phyloP scores from a whole-genome alignment of 2,113 vertebrate genomes.

The Caranx melampygus region DNA sequence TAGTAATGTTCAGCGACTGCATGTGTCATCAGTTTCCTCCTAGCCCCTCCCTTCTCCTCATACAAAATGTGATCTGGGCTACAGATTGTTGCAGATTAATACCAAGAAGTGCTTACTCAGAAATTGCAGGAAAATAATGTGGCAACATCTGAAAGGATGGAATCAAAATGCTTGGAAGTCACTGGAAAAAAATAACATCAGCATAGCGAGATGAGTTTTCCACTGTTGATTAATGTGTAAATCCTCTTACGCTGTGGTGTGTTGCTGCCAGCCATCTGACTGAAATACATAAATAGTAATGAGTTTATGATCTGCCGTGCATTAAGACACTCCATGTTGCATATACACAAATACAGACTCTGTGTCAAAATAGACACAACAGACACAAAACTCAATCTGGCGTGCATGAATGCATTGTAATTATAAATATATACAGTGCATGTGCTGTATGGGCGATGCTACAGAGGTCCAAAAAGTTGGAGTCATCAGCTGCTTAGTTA shows the following conservation, averaged over 20 bases:
- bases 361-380: slow-evolving; percentile 14
- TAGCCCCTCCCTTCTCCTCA: slow-evolving; percentile 15
- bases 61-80: slow-evolving; percentile 49
- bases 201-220: slow-evolving; percentile 45
- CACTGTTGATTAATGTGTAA: slow-evolving; percentile 55
- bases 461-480: slow-evolving; percentile 28
- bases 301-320: slow-evolving; percentile 25
- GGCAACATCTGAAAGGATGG: slow-evolving; percentile 27
- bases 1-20: slow-evolving; percentile 28
- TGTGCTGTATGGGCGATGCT: background rate
- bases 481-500: slow-evolving; percentile 54
- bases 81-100: slow-evolving; percentile 61
- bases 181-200: slow-evolving; percentile 48
- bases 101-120: slow-evolving; percentile 46
- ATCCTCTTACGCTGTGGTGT: slow-evolving; percentile 53
- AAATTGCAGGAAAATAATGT: slow-evolving; percentile 42
- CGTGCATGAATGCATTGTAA: background rate
- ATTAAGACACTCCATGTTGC: slow-evolving; percentile 14
- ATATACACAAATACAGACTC: background rate
- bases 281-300: slow-evolving; percentile 52
- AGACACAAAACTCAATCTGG: background rate
- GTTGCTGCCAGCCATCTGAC: slow-evolving; percentile 37
- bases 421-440: background rate
- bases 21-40: slow-evolving; percentile 60
- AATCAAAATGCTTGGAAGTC: slow-evolving; percentile 38